phyloP scores from a whole-genome alignment of 2,113 vertebrate genomes.

The Anguilla japonica region DNA sequence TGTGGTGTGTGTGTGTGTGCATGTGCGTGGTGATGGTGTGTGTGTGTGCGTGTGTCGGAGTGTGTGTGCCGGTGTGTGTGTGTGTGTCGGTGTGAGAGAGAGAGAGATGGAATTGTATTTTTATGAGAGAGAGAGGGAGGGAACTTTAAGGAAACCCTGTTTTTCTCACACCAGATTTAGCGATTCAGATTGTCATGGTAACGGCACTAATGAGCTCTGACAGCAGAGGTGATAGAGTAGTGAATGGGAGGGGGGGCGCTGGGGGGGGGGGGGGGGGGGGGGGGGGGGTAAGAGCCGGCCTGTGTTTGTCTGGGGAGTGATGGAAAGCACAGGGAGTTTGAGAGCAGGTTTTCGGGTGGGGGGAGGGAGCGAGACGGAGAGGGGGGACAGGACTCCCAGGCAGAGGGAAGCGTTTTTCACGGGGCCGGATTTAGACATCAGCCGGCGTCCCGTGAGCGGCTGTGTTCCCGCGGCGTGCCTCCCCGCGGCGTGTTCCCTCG shows the following conservation, averaged over 20 bases:
- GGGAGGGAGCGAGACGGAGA: constrained; percentile 13
- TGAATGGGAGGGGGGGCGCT: constrained; percentile 7
- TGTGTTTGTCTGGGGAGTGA: background rate
- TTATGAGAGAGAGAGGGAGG: background rate
- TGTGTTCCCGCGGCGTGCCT: background rate
- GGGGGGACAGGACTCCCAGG: background rate
- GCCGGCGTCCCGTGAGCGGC: constrained; percentile 30
- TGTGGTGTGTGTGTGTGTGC: background rate
- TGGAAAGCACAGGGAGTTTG: background rate
- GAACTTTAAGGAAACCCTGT: background rate
- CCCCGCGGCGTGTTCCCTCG: background rate
- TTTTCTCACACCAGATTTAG: constrained; percentile 5
- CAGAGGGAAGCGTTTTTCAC: constrained; percentile 40
- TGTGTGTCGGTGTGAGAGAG: background rate
- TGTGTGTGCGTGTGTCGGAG: constrained; percentile 1
- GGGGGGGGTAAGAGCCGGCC: constrained; percentile 1
- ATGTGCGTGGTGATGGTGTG: too few relatives aligned
- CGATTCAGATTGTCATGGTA: constrained; percentile 23
- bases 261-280: background rate
- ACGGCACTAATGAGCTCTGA: constrained; percentile 14
- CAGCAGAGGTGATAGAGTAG: constrained; percentile 7
- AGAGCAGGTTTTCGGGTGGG: constrained; percentile 39
- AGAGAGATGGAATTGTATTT: background rate
- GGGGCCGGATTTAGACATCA: constrained; percentile 51
- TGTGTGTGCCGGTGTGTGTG: background rate